Conservation (phyloP, 2,888 invertebrate species). For the Polydrusus tereticollis region DNA sequence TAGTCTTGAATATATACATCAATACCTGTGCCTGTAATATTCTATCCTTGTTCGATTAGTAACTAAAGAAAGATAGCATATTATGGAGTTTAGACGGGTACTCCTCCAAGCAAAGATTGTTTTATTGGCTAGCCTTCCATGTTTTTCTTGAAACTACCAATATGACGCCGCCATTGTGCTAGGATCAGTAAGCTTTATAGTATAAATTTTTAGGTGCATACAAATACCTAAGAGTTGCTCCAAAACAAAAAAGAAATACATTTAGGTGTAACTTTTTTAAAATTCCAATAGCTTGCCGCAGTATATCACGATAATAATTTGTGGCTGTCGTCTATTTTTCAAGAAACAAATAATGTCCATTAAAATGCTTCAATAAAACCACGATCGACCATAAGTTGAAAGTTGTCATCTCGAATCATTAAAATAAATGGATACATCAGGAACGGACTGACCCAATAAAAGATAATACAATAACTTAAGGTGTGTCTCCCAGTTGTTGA, state of each 20-base stretch:
- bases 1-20: too few relatives aligned
- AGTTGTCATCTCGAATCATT: conserved; percentile 15
- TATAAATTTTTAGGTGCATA: too few relatives aligned
- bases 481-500: too few relatives aligned
- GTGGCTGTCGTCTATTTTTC: not conserved
- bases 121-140: too few relatives aligned
- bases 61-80: too few relatives aligned
- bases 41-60: too few relatives aligned
- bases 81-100: too few relatives aligned
- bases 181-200: too few relatives aligned
- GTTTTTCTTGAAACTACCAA: too few relatives aligned
- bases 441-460: not conserved
- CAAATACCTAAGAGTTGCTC: not conserved
- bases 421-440: conserved; percentile 5
- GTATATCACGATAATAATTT: conserved; percentile 20
- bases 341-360: conserved; percentile 23
- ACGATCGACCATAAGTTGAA: conserved; percentile 13
- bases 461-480: not conserved
- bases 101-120: too few relatives aligned
- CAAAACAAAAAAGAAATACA: not conserved
- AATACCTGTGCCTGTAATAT: too few relatives aligned
- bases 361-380: conserved; percentile 28
- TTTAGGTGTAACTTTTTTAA: not conserved
- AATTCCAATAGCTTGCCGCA: not conserved
- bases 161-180: too few relatives aligned